Evolutionary conservation across 2,888 invertebrate species (phyloP), one percentile per base, ranked within the genome.

Genomic region (Ethmia dodecea): DNA sequence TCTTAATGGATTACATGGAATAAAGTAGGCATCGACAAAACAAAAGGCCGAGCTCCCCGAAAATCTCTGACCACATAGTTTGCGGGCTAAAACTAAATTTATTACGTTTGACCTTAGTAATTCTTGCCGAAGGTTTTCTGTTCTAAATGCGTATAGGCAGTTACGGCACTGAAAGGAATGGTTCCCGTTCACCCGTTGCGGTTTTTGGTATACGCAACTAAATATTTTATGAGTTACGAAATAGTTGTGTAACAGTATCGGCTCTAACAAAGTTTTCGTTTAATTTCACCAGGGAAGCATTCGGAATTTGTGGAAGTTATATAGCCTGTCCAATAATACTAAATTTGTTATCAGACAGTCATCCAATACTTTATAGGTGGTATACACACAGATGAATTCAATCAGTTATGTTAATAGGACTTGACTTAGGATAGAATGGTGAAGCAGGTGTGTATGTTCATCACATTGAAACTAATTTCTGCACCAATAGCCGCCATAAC

Each of bases 81-180:
- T 72, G 72, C 62, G 63, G 73, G 64, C 78, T 77, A 74, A 81
- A 84, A 81, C 77, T 77, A 83, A 83, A 83, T 84, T 83, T 83
- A 83, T 84, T 83, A 79, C 81, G 55, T 81, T 78, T 80, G 79
- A 79, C 81, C 83, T 83, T 77, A 77, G 80, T 79, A 77, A 79
- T 78, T 79, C 81, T 78, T 75, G 70, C 67, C 68, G 65, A 69
- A 76, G 78, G 77, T 77, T 77, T 77, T 76, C 73, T 69, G 70
- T 73, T 62, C 69, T 69, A 67, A 72, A 74, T 69, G 69, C 66
- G 67, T 75, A 70, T 71, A 74, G 73, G 66, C 65, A 68, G 76
- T 71, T 71, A 69, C 66, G 65, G 72, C 67, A 76, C 79, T 76
- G 63, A 77, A 75, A 79, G 76, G 76, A 70, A 72, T 57, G 56